Evolutionary conservation across 2,113 vertebrate genomes (phyloP).

Genomic region (Sus scrofa): DNA sequence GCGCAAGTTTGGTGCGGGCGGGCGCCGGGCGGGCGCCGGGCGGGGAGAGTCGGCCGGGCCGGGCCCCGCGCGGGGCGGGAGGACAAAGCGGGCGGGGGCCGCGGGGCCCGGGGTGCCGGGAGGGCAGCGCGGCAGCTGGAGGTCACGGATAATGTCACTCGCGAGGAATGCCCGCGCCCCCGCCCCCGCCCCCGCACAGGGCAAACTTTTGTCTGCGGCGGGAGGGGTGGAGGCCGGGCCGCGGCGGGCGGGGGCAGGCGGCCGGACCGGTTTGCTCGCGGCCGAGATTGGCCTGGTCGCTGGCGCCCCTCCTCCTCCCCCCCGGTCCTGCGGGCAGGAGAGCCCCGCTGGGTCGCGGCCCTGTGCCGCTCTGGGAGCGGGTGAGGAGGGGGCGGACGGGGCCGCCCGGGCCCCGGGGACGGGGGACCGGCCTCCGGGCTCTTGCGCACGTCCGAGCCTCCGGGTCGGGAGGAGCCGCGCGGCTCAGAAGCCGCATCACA

Average conservation of each 20-base stretch:
- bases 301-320: slow-evolving; percentile 39
- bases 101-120: slow-evolving; percentile 34
- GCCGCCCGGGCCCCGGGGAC: not conserved
- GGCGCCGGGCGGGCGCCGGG: slow-evolving; percentile 72
- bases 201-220: slow-evolving; percentile 82
- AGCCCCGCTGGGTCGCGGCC: no score
- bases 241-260: slow-evolving; percentile 40
- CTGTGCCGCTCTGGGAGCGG: not conserved
- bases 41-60: not conserved
- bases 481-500: not conserved
- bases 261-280: slow-evolving; percentile 68
- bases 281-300: slow-evolving; percentile 48
- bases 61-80: slow-evolving; percentile 33
- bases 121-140: slow-evolving; percentile 77
- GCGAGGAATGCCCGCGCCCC: slow-evolving; percentile 76
- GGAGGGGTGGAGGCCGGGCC: slow-evolving; percentile 72
- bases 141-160: slow-evolving; percentile 80
- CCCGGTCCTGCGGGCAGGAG: no score
- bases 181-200: slow-evolving; percentile 71
- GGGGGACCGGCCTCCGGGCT: not conserved
- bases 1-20: slow-evolving; percentile 74
- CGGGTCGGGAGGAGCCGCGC: not conserved
- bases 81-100: slow-evolving; percentile 69
- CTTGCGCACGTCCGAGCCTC: not conserved
- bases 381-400: slow-evolving; percentile 16